A percentile compares a stretch with the other conserved stretches of the same genome.
Conservation (phyloP, 64 coral and sea anemone genomes). For the Pachyseris speciosa region DNA sequence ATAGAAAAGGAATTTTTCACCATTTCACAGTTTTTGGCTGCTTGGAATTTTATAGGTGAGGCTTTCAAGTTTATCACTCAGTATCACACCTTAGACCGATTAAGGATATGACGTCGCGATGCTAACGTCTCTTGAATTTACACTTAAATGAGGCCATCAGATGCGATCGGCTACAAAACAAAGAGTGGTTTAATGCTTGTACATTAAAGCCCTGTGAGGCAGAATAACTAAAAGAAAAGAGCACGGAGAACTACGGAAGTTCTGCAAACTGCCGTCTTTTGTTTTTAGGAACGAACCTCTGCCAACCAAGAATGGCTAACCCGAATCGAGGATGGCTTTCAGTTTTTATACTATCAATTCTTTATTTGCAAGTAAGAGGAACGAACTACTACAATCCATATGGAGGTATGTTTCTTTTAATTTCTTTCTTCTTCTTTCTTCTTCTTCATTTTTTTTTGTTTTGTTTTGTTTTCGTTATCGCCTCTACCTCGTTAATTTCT, state of each 20-base stretch:
- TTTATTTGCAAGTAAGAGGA: neutral
- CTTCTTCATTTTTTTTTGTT: neutral
- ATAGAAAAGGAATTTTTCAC: neutral
- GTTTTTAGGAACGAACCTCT: neutral
- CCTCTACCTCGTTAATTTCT: no score
- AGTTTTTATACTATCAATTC: neutral
- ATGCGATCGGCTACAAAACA: neutral
- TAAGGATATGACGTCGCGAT: neutral
- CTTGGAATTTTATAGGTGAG: neutral
- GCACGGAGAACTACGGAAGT: neutral
- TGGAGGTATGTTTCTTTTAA: neutral
- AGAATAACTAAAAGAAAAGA: neutral
- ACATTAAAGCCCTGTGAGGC: neutral
- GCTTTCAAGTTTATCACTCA: neutral
- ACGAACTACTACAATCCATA: neutral
- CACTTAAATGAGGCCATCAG: neutral
- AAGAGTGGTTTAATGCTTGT: neutral
- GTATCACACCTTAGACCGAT: neutral
- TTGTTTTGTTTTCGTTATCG: no score
- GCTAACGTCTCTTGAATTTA: conserved; percentile 11
- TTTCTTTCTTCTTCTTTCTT: neutral
- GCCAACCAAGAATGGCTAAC: neutral
- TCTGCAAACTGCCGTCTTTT: neutral
- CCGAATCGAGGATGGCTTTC: neutral
- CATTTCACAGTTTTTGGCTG: neutral